Evolutionary conservation across 2,797 vertebrate genomes (phyloP).

Genomic region (Rhinogobio ventralis): DNA sequence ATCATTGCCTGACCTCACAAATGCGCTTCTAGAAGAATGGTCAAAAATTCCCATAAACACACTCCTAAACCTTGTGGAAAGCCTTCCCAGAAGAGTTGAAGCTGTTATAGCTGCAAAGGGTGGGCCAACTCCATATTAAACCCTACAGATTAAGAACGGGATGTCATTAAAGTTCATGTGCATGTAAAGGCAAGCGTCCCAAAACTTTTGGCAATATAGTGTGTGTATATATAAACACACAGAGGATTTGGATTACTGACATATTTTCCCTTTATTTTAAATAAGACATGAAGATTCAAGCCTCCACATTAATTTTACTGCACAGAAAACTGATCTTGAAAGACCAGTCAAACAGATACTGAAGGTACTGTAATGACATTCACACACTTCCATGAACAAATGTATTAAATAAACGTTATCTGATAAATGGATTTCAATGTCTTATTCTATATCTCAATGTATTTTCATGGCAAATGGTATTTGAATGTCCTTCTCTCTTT

Average conservation of each 20-base stretch:
- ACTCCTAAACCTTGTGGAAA: no score
- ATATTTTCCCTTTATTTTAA: background rate
- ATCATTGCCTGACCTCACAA: no score
- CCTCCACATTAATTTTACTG: slow-evolving; percentile 81
- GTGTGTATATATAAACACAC: no score
- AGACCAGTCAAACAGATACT: slow-evolving; percentile 75
- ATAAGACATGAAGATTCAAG: slow-evolving; percentile 74
- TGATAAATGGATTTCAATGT: background rate
- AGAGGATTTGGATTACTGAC: background rate
- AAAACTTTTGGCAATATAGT: no score
- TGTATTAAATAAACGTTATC: background rate
- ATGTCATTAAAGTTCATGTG: no score
- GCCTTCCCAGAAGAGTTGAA: no score
- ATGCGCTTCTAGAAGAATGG: no score
- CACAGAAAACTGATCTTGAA: slow-evolving; percentile 64
- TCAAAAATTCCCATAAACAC: no score
- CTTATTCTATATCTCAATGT: background rate
- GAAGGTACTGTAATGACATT: slow-evolving; percentile 67
- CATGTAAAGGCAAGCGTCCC: no score
- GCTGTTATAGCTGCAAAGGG: no score
- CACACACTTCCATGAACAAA: background rate
- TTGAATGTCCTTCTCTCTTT: background rate
- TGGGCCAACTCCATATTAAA: no score
- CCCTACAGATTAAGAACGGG: no score
- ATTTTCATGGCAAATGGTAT: background rate